phyloP scores from a whole-genome alignment of 2,113 vertebrate species.

The Amphiprion ocellaris region DNA sequence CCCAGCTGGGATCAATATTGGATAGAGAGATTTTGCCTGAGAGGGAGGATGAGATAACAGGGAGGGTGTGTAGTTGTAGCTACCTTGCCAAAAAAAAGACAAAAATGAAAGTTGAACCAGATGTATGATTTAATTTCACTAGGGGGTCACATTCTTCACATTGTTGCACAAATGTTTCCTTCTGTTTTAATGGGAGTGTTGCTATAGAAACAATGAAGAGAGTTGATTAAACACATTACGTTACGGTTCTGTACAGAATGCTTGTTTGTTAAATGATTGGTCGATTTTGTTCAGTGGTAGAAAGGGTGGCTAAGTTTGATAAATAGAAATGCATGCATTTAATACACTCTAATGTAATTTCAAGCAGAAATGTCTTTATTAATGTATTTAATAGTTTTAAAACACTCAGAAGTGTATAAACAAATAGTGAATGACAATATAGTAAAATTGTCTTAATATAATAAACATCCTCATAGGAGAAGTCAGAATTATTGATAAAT shows the following conservation, averaged over 20 bases:
- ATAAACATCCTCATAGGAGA: too few species aligned
- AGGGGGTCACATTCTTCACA: constrained; percentile 16
- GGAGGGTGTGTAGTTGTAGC: constrained; percentile 18
- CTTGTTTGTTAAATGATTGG: neutral
- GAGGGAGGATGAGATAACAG: constrained; percentile 43
- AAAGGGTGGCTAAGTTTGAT: too few species aligned
- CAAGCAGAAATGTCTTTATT: too few species aligned
- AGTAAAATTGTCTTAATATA: too few species aligned
- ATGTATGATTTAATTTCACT: constrained; percentile 20
- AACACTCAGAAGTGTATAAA: too few species aligned
- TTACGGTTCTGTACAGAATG: neutral
- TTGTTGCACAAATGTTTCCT: constrained; percentile 16
- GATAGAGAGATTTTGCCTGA: constrained; percentile 68
- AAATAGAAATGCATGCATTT: too few species aligned
- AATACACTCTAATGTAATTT: too few species aligned
- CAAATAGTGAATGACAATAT: too few species aligned
- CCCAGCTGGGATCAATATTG: constrained; percentile 74
- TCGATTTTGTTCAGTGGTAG: too few species aligned
- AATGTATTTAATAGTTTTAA: too few species aligned
- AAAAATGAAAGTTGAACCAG: constrained; percentile 50
- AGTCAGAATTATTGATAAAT: too few species aligned
- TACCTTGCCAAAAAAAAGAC: constrained; percentile 1
- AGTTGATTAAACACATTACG: neutral
- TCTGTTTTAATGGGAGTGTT: constrained; percentile 4
- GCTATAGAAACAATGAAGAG: neutral